Base-by-base conservation (phyloP, 2,113 vertebrate genomes). In the Ursus arctos region DNA sequence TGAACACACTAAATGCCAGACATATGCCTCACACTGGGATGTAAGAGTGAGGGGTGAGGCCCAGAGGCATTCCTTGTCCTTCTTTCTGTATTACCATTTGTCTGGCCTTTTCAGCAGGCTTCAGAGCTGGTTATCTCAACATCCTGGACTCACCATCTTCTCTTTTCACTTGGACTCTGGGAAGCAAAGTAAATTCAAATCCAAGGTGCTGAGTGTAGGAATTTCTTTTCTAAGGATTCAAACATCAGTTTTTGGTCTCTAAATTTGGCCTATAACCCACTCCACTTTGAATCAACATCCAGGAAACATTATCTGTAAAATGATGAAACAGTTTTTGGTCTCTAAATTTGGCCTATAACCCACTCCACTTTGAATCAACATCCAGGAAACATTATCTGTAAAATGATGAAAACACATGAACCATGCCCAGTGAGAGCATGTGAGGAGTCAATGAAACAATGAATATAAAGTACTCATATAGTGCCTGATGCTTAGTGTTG, bases 301-400 rank as follows among this genome's bases (percentile, higher is more conserved):
- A 36, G 36, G 36, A 36, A 36, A 36, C 36, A 36, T 36, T 36
- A 36, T 36, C 36, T 36, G 36, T 36, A 36, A 36, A 36, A 36
- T 36, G 36, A 36, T 36, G 36, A 36, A 36, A 36, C 36, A 36
- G 36, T 93, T 65, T 95, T 96, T 36, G 72, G 36, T 40, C 40
- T 40, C 40, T 40, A 40, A 40, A 40, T 40, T 40, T 40, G 40
- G 40, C 40, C 40, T 40, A 40, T 40, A 40, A 40, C 40, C 40
- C 40, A 40, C 40, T 40, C 40, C 40, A 40, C 3, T 40, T 40
- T 40, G 40, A 40, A 40, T 40, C 49, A 61, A 61, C 33, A 80
- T 53, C 10, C 33, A 84, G 24, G 40, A 83, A 94, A 59, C 86
- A 74, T 47, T 67, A 49, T 91, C 51, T 95, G 21, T 96, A 57